Conservation (phyloP, 2,113 vertebrate genomes). For the Zosterops borbonicus region DNA sequence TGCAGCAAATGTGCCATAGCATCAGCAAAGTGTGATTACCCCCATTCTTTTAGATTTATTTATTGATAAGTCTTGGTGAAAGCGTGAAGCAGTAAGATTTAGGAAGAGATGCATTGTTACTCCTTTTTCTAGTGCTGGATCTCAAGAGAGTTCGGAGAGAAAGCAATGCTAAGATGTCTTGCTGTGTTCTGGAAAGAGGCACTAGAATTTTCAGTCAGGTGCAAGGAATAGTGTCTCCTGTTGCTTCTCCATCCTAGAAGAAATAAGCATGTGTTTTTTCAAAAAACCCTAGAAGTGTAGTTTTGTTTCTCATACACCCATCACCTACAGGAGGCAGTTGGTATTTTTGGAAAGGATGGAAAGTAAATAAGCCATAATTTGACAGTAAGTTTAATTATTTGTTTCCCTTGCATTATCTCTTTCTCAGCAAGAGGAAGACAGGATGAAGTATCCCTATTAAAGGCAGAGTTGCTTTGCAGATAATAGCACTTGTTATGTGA, state of each 20-base stretch:
- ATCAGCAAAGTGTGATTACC: background rate
- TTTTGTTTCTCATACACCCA: background rate
- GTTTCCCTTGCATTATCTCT: background rate
- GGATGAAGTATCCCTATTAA: background rate
- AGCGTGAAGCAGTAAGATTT: background rate
- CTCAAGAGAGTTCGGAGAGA: background rate
- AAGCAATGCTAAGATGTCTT: background rate
- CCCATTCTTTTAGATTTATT: background rate
- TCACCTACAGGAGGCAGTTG: background rate
- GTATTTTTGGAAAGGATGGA: background rate
- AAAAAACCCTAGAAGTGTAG: background rate
- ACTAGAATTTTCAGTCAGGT: background rate
- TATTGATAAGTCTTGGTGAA: background rate
- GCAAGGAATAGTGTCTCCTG: background rate
- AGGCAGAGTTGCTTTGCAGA: background rate
- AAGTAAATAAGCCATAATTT: background rate
- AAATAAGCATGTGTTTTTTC: background rate
- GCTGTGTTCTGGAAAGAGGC: background rate
- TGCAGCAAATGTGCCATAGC: background rate
- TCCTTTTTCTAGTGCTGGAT: background rate
- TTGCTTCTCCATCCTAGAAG: background rate
- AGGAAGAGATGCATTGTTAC: background rate
- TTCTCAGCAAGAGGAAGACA: background rate
- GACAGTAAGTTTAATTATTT: background rate
- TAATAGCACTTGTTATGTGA: background rate